Conservation (phyloP, 2,797 vertebrate species). For the Peromyscus eremicus region DNA sequence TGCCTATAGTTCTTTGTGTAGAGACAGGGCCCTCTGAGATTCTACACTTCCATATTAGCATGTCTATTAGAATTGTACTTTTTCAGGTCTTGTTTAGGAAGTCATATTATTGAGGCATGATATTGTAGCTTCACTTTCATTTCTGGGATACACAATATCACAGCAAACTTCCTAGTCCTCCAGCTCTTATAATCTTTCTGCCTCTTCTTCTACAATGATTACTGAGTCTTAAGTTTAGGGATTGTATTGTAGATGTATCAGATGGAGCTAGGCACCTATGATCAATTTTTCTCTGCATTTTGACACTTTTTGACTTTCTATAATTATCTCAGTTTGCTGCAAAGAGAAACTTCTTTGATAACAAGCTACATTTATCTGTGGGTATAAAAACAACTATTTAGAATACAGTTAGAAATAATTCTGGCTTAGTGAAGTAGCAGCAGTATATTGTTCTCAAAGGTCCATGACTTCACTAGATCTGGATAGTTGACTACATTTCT, state of each 20-base stretch:
- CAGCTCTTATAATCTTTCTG: background rate
- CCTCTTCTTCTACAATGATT: background rate
- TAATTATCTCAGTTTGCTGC: background rate
- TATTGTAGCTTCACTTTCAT: background rate
- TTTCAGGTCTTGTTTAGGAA: background rate
- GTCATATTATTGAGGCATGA: background rate
- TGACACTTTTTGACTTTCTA: background rate
- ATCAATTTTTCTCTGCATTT: background rate
- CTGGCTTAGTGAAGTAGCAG: background rate
- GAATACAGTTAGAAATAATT: background rate
- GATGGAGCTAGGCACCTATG: background rate
- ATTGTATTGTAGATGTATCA: background rate
- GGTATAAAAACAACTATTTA: background rate
- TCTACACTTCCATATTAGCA: background rate
- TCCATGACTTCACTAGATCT: background rate
- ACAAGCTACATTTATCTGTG: background rate
- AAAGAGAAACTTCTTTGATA: background rate
- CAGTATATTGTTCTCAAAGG: background rate
- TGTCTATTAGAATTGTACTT: background rate
- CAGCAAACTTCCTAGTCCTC: background rate
- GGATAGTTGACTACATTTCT: background rate
- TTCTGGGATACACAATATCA: background rate
- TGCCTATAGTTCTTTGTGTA: background rate
- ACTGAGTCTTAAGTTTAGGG: background rate
- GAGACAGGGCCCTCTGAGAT: background rate